Base-by-base conservation (phyloP, 2,888 invertebrate species). In the Apamea anceps region DNA sequence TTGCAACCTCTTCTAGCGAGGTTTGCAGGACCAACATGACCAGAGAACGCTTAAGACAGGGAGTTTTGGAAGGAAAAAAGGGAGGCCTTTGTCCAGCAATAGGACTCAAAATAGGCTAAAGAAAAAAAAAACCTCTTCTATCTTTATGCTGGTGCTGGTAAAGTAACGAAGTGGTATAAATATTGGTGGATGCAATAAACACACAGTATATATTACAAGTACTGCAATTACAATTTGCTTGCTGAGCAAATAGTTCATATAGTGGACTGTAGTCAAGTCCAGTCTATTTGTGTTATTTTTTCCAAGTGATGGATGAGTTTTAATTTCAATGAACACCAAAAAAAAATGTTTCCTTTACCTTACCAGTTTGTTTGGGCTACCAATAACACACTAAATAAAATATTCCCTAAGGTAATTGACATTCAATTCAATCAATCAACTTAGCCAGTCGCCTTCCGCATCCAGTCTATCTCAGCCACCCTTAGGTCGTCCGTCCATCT, bases 341-440 rank as follows among this genome's bases (percentile, higher is more conserved):
- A 1, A n/a, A 28, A 75, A 54, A 42, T 10, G 32, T 18, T 71
- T 45, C 13, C 5, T 25, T 15, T 13, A 3, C 45, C 45, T 12
- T 12, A 45, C 45, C 45, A 21, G 66, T 48, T 54, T 2, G 1
- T 21, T n/a, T 15, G 4, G 3, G 45, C 32, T 37, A n/a, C 4
- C 6, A 51, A 37, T 65, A 28, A 48, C 32, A 2, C n/a, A 28
- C 15, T 45, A 3, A 66, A 32, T 3, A 57, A 6, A n/a, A 37
- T 42, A 51, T 66, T 72, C 13, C 42, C 65, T 32, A n/a, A 72
- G 25, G 37, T 72, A 60, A 75, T 75, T 72, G 65, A 42, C 45
- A 70, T 65, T 25, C 6, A 60, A 74, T 85, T 51, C 18, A 51
- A 51, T 48, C 48, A 48, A 48, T 48, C 48, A 48, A 15, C 5